Conservation (phyloP, 2,113 vertebrate species). For the Erythrolamprus reginae region DNA sequence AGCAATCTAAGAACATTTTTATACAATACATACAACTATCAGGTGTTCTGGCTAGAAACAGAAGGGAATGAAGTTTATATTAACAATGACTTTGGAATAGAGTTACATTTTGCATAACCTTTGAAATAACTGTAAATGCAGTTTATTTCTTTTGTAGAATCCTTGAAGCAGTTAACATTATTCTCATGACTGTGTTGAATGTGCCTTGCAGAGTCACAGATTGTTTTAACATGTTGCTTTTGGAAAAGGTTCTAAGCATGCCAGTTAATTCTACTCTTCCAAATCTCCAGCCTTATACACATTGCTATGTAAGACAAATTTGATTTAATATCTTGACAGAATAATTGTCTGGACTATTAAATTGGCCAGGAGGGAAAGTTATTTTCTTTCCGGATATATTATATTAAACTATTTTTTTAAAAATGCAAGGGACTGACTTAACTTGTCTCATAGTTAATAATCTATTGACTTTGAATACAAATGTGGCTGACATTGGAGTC, state of each 20-base stretch:
- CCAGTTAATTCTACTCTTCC: not conserved
- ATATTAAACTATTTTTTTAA: not conserved
- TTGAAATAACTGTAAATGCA: not conserved
- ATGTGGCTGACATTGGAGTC: not conserved
- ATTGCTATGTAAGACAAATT: not conserved
- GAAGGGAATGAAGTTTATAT: not conserved
- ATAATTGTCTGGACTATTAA: not conserved
- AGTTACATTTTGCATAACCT: not conserved
- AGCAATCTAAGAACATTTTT: not conserved
- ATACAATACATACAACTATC: not conserved
- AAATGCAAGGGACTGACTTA: not conserved
- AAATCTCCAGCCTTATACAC: not conserved
- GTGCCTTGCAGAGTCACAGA: not conserved
- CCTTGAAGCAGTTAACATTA: not conserved
- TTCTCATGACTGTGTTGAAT: not conserved
- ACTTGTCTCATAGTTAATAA: not conserved
- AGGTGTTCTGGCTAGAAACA: not conserved
- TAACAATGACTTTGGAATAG: not conserved
- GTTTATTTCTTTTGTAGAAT: not conserved
- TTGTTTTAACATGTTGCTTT: not conserved
- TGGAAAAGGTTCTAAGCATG: not conserved
- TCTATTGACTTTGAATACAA: not conserved
- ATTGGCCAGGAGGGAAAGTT: not conserved
- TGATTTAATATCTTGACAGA: conserved; percentile 4
- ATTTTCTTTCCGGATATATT: not conserved